These are phyloP conservation scores for Onychorhynchus coronatus DNA, from an alignment of 2,113 vertebrate genomes.

Conservation along the genomic window DNA sequence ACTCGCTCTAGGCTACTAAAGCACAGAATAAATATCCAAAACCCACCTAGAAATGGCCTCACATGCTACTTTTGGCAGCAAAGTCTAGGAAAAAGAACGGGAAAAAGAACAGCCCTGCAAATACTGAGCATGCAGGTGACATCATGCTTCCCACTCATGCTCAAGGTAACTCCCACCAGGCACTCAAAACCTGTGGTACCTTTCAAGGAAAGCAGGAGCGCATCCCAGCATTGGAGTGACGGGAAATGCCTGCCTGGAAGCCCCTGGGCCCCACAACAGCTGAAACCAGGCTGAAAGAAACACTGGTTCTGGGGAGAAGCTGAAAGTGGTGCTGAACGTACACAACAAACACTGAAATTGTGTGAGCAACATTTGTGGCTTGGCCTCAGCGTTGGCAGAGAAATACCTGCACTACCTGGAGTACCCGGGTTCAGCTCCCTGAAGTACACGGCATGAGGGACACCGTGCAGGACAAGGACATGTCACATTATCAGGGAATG, in stretches of 20 bases:
- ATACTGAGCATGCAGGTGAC: accelerated
- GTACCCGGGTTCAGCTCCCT: accelerated
- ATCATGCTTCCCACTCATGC: neutral
- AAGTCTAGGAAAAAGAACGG: neutral
- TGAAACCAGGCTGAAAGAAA: neutral
- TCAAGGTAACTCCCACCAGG: neutral
- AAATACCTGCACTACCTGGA: accelerated
- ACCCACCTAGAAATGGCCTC: neutral
- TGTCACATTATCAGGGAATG: accelerated
- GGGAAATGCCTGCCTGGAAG: neutral
- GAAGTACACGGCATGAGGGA: accelerated
- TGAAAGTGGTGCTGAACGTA: accelerated
- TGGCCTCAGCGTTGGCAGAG: neutral
- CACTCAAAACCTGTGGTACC: neutral
- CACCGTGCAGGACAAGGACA: neutral
- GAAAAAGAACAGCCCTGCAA: neutral
- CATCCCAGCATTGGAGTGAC: neutral
- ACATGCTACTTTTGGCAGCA: accelerated
- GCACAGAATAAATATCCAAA: neutral
- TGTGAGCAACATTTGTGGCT: accelerated
- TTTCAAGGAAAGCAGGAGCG: neutral
- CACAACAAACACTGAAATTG: neutral
- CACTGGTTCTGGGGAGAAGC: neutral
- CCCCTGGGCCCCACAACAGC: neutral
- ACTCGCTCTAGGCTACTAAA: neutral